Conservation (phyloP, 1,140 invertebrate species). For the Drosophila novamexicana region DNA sequence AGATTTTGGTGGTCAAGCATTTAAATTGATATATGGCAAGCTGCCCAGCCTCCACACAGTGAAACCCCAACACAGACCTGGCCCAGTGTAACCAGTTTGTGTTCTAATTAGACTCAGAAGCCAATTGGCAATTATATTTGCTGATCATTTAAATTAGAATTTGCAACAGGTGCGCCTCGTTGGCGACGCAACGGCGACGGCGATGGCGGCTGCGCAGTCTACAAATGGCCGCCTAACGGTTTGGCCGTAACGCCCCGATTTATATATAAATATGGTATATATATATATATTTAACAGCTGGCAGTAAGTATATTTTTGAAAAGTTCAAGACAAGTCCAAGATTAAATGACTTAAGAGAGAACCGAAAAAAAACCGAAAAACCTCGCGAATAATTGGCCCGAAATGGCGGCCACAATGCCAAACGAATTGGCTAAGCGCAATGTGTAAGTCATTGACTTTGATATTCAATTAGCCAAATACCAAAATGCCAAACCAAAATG, state of each 20-base stretch:
- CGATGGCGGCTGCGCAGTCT: slow-evolving; percentile 21
- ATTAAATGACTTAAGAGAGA: slow-evolving; percentile 38
- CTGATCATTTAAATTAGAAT: slow-evolving; percentile 73
- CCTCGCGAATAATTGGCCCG: slow-evolving; percentile 69
- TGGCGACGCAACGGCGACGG: slow-evolving; percentile 8
- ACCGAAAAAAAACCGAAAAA: slow-evolving; percentile 1
- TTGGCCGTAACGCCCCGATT: slow-evolving; percentile 38
- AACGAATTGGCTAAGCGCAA: slow-evolving; percentile 60
- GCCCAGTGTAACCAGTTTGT: slow-evolving; percentile 55
- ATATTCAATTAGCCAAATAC: slow-evolving; percentile 78
- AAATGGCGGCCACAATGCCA: slow-evolving; percentile 66
- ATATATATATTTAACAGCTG: slow-evolving; percentile 36
- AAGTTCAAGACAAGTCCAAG: slow-evolving; percentile 66
- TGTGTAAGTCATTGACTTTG: slow-evolving; percentile 81
- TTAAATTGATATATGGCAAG: slow-evolving; percentile 35
- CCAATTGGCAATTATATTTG: slow-evolving; percentile 63
- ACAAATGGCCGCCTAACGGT: slow-evolving; percentile 63
- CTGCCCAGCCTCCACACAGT: neutral
- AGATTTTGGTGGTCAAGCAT: slow-evolving; percentile 34
- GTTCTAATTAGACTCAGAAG: slow-evolving; percentile 61
- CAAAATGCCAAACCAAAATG: slow-evolving; percentile 58
- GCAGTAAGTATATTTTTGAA: slow-evolving; percentile 46
- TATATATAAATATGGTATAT: neutral
- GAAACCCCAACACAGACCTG: slow-evolving; percentile 1
- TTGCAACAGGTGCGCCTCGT: slow-evolving; percentile 69